phyloP scores from a whole-genome alignment of 1,140 invertebrate species.

The Globodera ellingtonae region DNA sequence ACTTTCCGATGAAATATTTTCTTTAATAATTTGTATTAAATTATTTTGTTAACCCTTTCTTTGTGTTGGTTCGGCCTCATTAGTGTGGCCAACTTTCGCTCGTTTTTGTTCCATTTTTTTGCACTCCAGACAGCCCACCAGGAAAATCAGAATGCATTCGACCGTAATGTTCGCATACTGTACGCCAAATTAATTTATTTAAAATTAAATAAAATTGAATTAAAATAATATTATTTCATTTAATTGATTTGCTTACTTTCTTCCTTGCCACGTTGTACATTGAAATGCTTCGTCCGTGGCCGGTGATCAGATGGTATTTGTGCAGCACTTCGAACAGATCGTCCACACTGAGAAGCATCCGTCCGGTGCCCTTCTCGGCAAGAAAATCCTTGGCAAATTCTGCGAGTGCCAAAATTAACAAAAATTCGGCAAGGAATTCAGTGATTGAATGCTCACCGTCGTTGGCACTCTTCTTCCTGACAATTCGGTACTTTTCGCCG shows the following conservation, averaged over 20 bases:
- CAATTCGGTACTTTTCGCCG: not conserved
- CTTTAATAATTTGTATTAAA: too few species aligned
- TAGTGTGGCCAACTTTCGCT: slow-evolving; percentile 6
- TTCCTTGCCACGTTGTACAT: slow-evolving; percentile 12
- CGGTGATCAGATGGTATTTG: slow-evolving; percentile 20
- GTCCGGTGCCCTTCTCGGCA: not conserved
- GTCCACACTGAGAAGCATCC: slow-evolving; percentile 9
- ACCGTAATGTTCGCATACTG: slow-evolving; percentile 23
- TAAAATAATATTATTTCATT: not conserved
- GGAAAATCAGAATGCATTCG: slow-evolving; percentile 12
- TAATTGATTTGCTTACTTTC: not conserved
- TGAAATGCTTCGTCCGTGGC: slow-evolving; percentile 23
- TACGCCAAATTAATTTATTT: not conserved
- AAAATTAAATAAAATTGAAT: not conserved
- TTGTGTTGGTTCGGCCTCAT: slow-evolving; percentile 4
- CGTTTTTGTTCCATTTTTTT: slow-evolving; percentile 24
- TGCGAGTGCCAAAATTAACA: not conserved
- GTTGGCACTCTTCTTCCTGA: not conserved
- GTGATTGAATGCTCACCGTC: not conserved
- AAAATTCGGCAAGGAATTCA: too few species aligned
- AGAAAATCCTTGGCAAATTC: not conserved
- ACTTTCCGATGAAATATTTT: too few species aligned
- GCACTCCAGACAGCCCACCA: slow-evolving; percentile 3
- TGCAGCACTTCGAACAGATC: slow-evolving; percentile 18
- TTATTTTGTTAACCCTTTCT: slow-evolving; percentile 7